Evolutionary conservation across 2,113 vertebrate genomes (phyloP).

Genomic region (Trochalopteron elliotii): DNA sequence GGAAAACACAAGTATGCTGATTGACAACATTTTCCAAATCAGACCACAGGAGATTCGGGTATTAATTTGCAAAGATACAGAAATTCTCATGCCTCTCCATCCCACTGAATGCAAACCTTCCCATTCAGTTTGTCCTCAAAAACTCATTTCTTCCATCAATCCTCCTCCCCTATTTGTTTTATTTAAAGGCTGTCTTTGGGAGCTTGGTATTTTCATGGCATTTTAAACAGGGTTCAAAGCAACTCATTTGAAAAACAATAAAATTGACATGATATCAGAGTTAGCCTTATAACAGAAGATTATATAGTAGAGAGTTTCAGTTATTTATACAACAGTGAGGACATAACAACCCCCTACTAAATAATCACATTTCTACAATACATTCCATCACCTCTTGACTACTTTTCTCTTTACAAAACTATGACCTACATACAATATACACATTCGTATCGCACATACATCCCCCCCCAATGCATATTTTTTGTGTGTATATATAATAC

Average conservation of each 20-base stretch:
- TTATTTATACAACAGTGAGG: conserved; percentile 72
- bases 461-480: conserved; percentile 76
- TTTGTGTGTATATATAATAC: conserved; percentile 78
- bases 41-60: background rate
- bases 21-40: conserved; percentile 46
- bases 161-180: background rate
- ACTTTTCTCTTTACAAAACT: conserved; percentile 72
- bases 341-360: conserved; percentile 72
- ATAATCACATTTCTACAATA: conserved; percentile 75
- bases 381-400: conserved; percentile 71
- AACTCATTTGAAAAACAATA: conserved; percentile 58
- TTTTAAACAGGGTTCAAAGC: conserved; percentile 66
- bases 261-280: conserved; percentile 78
- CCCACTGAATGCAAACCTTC: conserved; percentile 15
- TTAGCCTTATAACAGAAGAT: conserved; percentile 76
- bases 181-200: conserved; percentile 70
- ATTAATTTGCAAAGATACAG: conserved; percentile 45
- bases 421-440: conserved; percentile 72
- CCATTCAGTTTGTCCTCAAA: conserved; percentile 21
- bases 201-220: conserved; percentile 70
- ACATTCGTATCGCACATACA: conserved; percentile 76
- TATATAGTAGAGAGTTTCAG: conserved; percentile 72
- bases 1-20: conserved; percentile 34
- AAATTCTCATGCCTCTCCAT: conserved; percentile 43
- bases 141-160: background rate